Conservation (phyloP, 2,888 invertebrate genomes). For the Volucella inflata region DNA sequence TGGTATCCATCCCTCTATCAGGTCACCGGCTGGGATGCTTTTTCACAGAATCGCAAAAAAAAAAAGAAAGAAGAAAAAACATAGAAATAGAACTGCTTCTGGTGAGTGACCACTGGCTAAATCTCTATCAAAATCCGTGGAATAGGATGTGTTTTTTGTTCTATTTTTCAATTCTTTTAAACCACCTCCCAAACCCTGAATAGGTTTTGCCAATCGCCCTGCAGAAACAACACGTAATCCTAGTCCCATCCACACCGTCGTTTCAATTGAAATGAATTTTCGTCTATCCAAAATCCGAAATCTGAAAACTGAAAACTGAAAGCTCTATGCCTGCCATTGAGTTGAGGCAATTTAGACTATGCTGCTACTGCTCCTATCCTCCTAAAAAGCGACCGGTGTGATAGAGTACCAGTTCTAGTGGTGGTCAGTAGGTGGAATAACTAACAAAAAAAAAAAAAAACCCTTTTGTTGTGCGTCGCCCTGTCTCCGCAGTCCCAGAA, state of each 20-base stretch:
- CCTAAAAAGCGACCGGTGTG: no score
- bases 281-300: constrained; percentile 27
- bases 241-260: constrained; percentile 9
- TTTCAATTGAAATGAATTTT: constrained; percentile 69
- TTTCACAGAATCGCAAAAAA: not conserved
- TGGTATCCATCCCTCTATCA: no score
- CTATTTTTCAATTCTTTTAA: not conserved
- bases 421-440: not conserved
- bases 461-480: constrained; percentile 39
- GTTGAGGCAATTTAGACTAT: constrained; percentile 62
- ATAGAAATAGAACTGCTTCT: constrained; percentile 35
- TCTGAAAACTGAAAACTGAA: constrained; percentile 4
- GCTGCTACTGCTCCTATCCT: no score
- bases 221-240: not conserved
- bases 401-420: no score
- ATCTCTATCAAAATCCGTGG: constrained; percentile 65
- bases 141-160: constrained; percentile 25
- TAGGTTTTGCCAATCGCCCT: not conserved
- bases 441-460: constrained; percentile 1
- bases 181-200: not conserved
- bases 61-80: not conserved
- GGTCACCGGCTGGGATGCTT: not conserved
- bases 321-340: constrained; percentile 69
- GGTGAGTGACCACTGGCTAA: constrained; percentile 65
- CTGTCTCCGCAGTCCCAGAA: constrained; percentile 20